These are phyloP conservation scores for Ctenoplectra terminalis DNA, from an alignment of 1,140 invertebrate genomes.

Conservation along the genomic window DNA sequence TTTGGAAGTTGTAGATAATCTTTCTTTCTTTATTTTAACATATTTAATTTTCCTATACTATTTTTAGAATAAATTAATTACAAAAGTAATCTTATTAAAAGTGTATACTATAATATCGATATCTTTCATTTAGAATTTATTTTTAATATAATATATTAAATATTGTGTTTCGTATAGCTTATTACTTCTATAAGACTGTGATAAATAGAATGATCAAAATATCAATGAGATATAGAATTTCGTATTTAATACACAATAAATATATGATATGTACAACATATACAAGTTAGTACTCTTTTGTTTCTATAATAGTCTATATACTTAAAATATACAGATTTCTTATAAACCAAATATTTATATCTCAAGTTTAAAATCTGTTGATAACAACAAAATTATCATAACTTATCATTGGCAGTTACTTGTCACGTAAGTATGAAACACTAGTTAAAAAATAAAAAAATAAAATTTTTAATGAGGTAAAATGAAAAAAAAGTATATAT, in stretches of 20 bases:
- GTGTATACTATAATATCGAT: neutral
- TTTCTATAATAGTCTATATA: neutral
- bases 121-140: neutral
- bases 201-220: neutral
- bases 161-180: neutral
- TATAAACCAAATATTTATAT: neutral
- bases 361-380: neutral
- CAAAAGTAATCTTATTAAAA: neutral
- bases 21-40: neutral
- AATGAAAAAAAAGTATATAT: neutral
- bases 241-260: conserved; percentile 23
- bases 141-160: neutral
- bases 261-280: conserved; percentile 45
- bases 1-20: neutral
- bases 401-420: neutral
- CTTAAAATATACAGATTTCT: neutral
- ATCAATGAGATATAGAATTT: conserved; percentile 1
- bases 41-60: neutral
- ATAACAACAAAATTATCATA: neutral
- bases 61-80: neutral
- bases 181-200: neutral
- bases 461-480: neutral
- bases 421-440: neutral
- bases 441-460: neutral
- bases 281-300: neutral